Evolutionary conservation across 2,888 invertebrate genomes (phyloP), one percentile per base, ranked within the genome.

Genomic region (Tortricodes alternella): DNA sequence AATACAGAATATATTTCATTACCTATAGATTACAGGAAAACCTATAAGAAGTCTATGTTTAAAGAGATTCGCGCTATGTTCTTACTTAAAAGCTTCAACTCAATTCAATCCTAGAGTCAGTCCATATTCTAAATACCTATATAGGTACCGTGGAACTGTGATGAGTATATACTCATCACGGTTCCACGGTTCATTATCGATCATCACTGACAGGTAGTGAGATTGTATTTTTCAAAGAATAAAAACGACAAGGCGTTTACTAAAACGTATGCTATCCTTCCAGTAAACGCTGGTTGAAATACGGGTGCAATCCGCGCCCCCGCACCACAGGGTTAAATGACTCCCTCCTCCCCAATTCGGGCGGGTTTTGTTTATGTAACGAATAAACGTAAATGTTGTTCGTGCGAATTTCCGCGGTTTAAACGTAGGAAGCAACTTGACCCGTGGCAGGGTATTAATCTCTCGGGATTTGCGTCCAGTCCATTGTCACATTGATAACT

Each of bases 261-360:
- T 39, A 19, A 41, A 60, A 59, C 65, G 64, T 62, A 60, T 67
- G 68, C 70, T 73, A 67, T 68, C 58, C 69, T 71, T 70, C 64
- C 59, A 61, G 62, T 67, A 68, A 68, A 72, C 62, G 70, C 68
- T 63, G 65, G 67, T 69, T 68, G 67, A 69, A 37, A 39, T 76
- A 73, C 74, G 72, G 65, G 56, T 57, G 41, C 60, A 67, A 62
- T 76, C 74, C 75, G 68, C 64, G 65, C 55, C 60, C 46, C 64
- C 62, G 69, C 66, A 70, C 63, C 68, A n/a, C n/a, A n/a, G 71
- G 68, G 68, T 71, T 64, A 70, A 78, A 79, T 76, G 73, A 76
- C 71, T 76, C 76, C 74, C 75, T 61, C 65, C 68, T 70, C 70
- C 67, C 72, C 71, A 70, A 76, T 76, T 73, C 59, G 60, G 62